These are phyloP conservation scores for Seira sanloemensis DNA, from an alignment of 2,888 invertebrate species.

Conservation along the genomic window DNA sequence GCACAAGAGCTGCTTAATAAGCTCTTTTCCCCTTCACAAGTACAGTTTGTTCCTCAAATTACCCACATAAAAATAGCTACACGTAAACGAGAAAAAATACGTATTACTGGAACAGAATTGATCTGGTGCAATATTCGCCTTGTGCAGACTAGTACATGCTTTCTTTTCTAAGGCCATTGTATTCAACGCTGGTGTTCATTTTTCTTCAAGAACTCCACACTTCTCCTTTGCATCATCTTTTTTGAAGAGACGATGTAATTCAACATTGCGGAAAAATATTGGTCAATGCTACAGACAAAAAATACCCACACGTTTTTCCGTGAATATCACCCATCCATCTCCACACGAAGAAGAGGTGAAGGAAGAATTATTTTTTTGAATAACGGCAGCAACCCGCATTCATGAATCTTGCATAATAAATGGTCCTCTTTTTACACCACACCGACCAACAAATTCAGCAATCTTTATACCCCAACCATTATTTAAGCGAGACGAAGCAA, in stretches of 20 bases:
- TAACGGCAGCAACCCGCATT: conserved; percentile 41
- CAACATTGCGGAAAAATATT: conserved; percentile 64
- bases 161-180: not conserved
- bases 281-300: conserved; percentile 36
- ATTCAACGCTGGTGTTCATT: conserved; percentile 12
- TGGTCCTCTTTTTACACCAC: conserved; percentile 52
- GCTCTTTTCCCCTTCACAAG: not conserved
- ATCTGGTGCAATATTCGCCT: not conserved
- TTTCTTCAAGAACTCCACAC: not conserved
- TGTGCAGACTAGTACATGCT: not conserved
- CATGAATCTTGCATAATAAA: conserved; percentile 65
- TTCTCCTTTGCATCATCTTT: conserved; percentile 27
- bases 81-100: not conserved
- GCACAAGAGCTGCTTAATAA: not conserved
- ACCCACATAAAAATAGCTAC: not conserved
- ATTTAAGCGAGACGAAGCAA: conserved; percentile 45
- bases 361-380: not conserved
- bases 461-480: conserved; percentile 18
- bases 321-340: conserved; percentile 14
- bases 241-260: conserved; percentile 28
- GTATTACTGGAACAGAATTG: not conserved
- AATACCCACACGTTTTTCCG: not conserved
- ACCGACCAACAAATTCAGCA: conserved; percentile 28
- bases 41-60: too few species aligned
- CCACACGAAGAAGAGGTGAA: not conserved